Evolutionary conservation across 2,113 vertebrate genomes (phyloP), one percentile per base, ranked within the genome.

Genomic region (Morone chrysops): DNA sequence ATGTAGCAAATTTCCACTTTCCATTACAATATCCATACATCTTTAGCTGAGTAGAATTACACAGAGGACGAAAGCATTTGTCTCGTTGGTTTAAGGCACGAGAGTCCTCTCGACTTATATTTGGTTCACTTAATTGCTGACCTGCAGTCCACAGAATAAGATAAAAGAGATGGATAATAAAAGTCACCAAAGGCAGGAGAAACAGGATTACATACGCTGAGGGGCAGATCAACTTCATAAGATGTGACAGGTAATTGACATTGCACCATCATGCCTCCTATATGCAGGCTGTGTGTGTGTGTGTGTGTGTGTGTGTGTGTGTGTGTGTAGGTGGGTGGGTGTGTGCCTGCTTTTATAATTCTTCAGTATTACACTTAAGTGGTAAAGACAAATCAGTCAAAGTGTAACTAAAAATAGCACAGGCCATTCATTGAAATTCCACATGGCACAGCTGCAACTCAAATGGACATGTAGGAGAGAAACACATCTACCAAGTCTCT

Each of bases 361-460:
- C 1, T 74, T 78, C 10, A 38, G 8, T 9, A 12, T 75, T 71
- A 63, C 22, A 62, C 50, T 68, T 61, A 54, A 84, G 75, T 68
- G 75, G 76, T 74, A 70, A 85, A 80, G 78, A 85, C 53, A 76
- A 80, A 86, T 87, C 65, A 70, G 20, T 83, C 69, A 77, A 79
- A 89, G 77, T 89, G 80, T 43, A 71, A 20, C 88, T 92, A 92
- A 92, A 92, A 91, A 94, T 93, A 94, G 83, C 51, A 7, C 53
- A 8, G 69, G 56, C 41, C 78, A 76, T 76, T 94, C 83, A 94
- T 93, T 93, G 88, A 82, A 88, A 94, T 93, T 90, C 92, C 51
- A 63, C 40, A 4, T 66, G 69, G 88, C 78, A 74, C 47, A n/a
- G 53, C 70, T 70, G 69, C 70, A 82, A 51, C 48, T 73, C 25